A percentile compares a stretch with the other conserved stretches of the same genome.
These are phyloP conservation scores for Zenarchopterus dispar DNA, from an alignment of 2,797 vertebrate genomes.

Conservation along the genomic window DNA sequence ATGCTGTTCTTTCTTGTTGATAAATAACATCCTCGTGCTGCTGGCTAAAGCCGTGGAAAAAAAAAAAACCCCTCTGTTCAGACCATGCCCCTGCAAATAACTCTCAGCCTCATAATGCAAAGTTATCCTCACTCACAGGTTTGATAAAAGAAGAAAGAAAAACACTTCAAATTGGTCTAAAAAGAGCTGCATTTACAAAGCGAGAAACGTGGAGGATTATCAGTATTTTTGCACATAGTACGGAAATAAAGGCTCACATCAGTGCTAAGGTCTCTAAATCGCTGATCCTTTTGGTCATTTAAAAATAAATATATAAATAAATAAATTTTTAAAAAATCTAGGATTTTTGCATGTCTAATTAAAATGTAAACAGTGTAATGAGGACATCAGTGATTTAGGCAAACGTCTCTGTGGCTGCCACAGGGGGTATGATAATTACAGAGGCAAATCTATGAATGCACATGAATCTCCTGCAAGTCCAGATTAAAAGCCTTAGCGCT, in stretches of 20 bases:
- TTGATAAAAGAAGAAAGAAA: background rate
- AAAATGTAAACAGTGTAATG: constrained; percentile 99
- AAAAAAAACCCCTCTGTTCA: constrained; percentile 21
- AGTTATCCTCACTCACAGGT: no score
- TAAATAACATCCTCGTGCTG: constrained; percentile 31
- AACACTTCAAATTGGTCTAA: constrained; percentile 17
- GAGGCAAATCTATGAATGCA: constrained; percentile 94
- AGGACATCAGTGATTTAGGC: constrained; percentile 97
- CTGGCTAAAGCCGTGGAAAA: constrained; percentile 14
- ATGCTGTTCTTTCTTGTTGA: constrained; percentile 29
- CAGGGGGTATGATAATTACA: constrained; percentile 98
- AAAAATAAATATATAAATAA: constrained; percentile 2
- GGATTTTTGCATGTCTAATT: constrained; percentile 95
- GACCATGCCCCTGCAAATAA: constrained; percentile 9
- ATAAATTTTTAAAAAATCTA: constrained; percentile 76
- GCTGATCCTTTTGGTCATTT: constrained; percentile 63
- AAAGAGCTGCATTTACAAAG: constrained; percentile 20
- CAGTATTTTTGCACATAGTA: constrained; percentile 6
- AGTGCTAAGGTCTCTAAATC: constrained; percentile 45
- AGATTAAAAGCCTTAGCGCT: constrained; percentile 97
- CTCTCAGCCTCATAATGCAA: constrained; percentile 8
- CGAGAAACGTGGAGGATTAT: constrained; percentile 3
- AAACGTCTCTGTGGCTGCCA: constrained; percentile 91
- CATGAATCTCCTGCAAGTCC: constrained; percentile 92
- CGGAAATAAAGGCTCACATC: constrained; percentile 14